A percentile compares a stretch with the other conserved stretches of the same genome.
These are phyloP conservation scores for Orycteropus afer DNA, from an alignment of 2,113 vertebrate genomes.

Conservation along the genomic window DNA sequence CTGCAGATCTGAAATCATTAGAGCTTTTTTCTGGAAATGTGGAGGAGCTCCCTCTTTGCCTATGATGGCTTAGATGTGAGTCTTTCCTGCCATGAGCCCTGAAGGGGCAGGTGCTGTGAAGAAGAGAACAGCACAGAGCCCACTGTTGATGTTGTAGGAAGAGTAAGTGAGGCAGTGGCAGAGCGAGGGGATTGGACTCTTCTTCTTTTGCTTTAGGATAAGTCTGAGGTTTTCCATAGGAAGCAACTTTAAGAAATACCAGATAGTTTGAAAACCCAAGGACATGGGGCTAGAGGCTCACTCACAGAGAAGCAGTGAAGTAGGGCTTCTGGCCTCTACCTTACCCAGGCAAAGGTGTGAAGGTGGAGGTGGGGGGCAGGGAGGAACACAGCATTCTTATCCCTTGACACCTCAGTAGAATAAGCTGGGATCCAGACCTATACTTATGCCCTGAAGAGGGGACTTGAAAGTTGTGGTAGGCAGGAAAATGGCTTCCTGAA, in stretches of 20 bases:
- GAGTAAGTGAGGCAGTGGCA: not conserved
- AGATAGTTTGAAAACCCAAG: not conserved
- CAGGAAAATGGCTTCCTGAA: not conserved
- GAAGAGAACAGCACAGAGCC: not conserved
- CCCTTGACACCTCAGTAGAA: not conserved
- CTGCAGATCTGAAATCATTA: not conserved
- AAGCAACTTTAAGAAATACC: not conserved
- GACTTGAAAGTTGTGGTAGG: not conserved
- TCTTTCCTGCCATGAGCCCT: not conserved
- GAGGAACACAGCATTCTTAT: not conserved
- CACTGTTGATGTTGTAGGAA: not conserved
- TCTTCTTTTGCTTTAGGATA: not conserved
- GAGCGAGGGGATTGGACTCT: not conserved
- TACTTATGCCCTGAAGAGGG: not conserved
- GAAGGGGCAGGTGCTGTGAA: rapidly evolving
- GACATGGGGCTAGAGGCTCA: not conserved
- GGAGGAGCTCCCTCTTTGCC: not conserved
- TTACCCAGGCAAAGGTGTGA: not conserved
- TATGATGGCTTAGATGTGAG: not conserved
- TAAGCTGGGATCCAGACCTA: not conserved
- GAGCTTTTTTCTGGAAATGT: not conserved
- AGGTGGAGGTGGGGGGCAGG: not conserved
- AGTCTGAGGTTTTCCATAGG: not conserved
- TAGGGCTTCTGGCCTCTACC: not conserved
- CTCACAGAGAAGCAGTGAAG: not conserved